Evolutionary conservation across 2,113 vertebrate species (phyloP).

Genomic region (Callorhinus ursinus): DNA sequence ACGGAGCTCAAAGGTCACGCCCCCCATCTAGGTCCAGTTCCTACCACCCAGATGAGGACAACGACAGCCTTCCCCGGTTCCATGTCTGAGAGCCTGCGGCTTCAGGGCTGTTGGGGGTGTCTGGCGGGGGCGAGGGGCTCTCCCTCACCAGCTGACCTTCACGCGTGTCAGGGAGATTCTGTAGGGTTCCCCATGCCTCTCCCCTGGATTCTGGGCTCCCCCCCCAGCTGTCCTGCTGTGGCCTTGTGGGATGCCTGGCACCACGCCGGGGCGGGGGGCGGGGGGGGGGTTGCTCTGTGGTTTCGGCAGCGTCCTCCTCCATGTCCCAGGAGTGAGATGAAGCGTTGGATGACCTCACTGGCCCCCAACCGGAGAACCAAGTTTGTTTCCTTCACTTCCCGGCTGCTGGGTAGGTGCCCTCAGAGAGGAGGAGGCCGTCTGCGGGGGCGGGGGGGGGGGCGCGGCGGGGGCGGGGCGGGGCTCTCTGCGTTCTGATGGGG

Average conservation of each 20-base stretch:
- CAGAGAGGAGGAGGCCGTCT: too few relatives aligned
- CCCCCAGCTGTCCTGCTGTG: rapidly evolving
- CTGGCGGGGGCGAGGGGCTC: rapidly evolving
- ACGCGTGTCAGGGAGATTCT: background rate
- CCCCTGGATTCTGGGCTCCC: rapidly evolving
- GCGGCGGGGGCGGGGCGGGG: background rate
- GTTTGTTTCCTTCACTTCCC: slow-evolving; percentile 93
- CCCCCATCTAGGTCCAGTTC: background rate
- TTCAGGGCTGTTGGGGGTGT: background rate
- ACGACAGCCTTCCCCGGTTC: rapidly evolving
- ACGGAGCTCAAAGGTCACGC: background rate
- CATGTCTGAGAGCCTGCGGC: background rate
- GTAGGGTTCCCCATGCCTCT: rapidly evolving
- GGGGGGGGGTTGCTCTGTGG: rapidly evolving
- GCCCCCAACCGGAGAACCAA: slow-evolving; percentile 95
- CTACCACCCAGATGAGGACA: rapidly evolving
- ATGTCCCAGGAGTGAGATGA: slow-evolving; percentile 94
- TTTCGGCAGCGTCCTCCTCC: background rate
- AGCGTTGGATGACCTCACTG: slow-evolving; percentile 95
- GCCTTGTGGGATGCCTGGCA: background rate
- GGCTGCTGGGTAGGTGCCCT: slow-evolving; percentile 90
- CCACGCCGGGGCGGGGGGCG: rapidly evolving
- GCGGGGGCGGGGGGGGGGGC: background rate
- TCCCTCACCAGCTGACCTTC: background rate
- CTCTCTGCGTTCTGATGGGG: background rate